Percentiles rank a stretch among this genome's conserved stretches.
Evolutionary conservation across 2,113 vertebrate genomes (phyloP).

Genomic region (Anhinga anhinga): DNA sequence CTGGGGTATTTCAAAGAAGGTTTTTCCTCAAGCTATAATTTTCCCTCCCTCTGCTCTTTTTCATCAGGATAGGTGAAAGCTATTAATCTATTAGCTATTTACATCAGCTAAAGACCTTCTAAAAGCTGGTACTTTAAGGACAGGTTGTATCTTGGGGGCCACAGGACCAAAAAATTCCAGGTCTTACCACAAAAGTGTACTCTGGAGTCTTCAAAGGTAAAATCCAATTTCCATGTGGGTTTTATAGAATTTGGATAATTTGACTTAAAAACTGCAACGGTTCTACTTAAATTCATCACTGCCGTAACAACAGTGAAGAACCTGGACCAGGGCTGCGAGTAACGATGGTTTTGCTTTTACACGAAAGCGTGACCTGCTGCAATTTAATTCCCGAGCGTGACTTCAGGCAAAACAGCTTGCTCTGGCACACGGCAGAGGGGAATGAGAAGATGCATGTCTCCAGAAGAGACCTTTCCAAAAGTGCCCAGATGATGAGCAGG

Average conservation of each 20-base stretch:
- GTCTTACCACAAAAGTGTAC: neutral
- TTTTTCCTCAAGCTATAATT: neutral
- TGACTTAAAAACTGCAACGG: neutral
- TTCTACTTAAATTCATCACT: neutral
- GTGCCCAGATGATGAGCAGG: neutral
- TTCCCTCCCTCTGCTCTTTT: neutral
- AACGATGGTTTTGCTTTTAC: neutral
- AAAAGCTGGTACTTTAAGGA: neutral
- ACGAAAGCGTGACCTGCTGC: neutral
- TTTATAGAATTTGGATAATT: neutral
- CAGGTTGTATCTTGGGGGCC: neutral
- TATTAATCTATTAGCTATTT: neutral
- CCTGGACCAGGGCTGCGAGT: fast-evolving
- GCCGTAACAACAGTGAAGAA: neutral
- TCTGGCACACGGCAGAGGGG: neutral
- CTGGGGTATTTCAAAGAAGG: neutral
- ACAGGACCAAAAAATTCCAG: neutral
- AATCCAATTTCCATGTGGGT: neutral
- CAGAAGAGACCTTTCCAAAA: neutral
- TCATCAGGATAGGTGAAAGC: neutral
- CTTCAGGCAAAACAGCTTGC: neutral
- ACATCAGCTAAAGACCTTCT: neutral
- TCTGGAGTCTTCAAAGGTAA: constrained; percentile 6
- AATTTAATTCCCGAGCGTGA: neutral
- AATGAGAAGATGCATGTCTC: fast-evolving